Evolutionary conservation across 2,797 vertebrate genomes (phyloP).

Genomic region (Notolabrus celidotus): DNA sequence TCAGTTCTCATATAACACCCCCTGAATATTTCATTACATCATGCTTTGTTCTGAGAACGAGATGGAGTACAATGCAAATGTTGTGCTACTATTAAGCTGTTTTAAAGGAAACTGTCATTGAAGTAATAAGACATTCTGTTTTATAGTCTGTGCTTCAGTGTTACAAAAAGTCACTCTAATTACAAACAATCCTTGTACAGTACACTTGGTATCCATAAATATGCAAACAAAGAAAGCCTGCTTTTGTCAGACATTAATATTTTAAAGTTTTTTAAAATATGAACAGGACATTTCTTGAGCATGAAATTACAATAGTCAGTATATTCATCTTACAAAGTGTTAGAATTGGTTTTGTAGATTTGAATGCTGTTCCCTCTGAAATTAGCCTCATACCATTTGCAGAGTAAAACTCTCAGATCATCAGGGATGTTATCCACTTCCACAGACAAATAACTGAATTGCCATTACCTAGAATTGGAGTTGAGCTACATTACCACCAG

Average conservation of each 20-base stretch:
- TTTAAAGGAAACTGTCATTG: constrained; percentile 30
- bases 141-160: constrained; percentile 18
- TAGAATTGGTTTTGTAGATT: not conserved
- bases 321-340: too few species aligned
- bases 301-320: not conserved
- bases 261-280: not conserved
- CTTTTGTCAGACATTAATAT: not conserved
- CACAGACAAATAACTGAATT: not conserved
- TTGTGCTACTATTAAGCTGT: constrained; percentile 31
- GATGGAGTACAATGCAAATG: constrained; percentile 48
- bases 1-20: constrained; percentile 66
- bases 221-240: constrained; percentile 5
- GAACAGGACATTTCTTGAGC: not conserved
- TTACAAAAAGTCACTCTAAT: constrained; percentile 16
- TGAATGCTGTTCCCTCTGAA: not conserved
- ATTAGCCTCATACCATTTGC: not conserved
- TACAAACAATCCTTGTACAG: not conserved
- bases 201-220: constrained; percentile 4
- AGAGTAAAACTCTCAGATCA: too few species aligned
- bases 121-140: constrained; percentile 19
- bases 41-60: constrained; percentile 54
- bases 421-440: not conserved
- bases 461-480: not conserved
- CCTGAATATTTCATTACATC: constrained; percentile 65
- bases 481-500: constrained; percentile 18